Evolutionary conservation across 1,140 invertebrate species (phyloP).

Genomic region (Trichonephila inaurata): DNA sequence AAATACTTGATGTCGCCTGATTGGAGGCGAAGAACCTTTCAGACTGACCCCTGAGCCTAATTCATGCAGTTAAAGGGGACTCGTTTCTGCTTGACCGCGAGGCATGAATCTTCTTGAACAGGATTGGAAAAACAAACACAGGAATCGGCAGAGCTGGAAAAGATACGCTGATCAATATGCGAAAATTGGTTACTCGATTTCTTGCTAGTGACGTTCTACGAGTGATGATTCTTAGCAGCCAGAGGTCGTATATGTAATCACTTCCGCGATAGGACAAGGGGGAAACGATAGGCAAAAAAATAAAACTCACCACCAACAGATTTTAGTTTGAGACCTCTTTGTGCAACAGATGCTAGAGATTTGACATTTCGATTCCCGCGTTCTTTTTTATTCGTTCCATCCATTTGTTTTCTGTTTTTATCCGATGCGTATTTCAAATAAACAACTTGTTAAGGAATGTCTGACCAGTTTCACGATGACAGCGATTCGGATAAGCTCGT

Average conservation of each 20-base stretch:
- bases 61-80: background rate
- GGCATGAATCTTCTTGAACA: background rate
- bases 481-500: background rate
- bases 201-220: slow-evolving; percentile 26
- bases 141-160: slow-evolving; percentile 29
- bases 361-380: background rate
- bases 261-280: background rate
- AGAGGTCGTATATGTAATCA: slow-evolving; percentile 59
- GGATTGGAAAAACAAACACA: slow-evolving; percentile 30
- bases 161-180: slow-evolving; percentile 46
- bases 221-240: slow-evolving; percentile 25
- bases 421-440: background rate
- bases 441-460: background rate
- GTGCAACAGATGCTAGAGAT: background rate
- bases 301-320: background rate
- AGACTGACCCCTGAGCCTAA: background rate
- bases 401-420: background rate
- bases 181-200: slow-evolving; percentile 60
- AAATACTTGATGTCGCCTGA: slow-evolving; percentile 20
- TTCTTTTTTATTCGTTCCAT: background rate
- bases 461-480: background rate
- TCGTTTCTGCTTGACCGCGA: slow-evolving; percentile 17
- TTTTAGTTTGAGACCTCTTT: background rate
- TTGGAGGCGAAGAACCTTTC: background rate
- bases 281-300: background rate